These are phyloP conservation scores for Orussus abietinus DNA, from an alignment of 1,140 invertebrate species.

Conservation along the genomic window DNA sequence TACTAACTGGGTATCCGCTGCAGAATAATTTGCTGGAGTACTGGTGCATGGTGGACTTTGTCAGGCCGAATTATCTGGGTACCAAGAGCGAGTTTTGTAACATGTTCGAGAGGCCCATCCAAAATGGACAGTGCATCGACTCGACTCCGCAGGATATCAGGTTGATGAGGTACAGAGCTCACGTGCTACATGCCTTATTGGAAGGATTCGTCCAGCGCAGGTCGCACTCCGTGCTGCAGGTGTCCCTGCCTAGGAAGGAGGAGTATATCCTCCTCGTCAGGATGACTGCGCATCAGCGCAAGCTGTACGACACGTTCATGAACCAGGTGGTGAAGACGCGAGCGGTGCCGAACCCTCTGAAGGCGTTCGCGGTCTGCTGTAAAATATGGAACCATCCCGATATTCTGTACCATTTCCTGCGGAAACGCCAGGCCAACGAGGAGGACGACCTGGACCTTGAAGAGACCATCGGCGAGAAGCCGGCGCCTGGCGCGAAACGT, in stretches of 20 bases:
- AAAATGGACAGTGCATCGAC: conserved; percentile 92
- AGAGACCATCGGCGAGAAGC: conserved; percentile 51
- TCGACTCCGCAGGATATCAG: conserved; percentile 86
- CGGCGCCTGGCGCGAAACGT: conserved; percentile 33
- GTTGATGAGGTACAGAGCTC: conserved; percentile 84
- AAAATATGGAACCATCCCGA: conserved; percentile 99
- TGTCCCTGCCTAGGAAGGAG: conserved; percentile 82
- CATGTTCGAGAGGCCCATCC: conserved; percentile 94
- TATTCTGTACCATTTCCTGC: conserved; percentile 87
- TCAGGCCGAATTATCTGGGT: conserved; percentile 88
- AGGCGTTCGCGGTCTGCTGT: conserved; percentile 97
- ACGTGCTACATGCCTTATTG: conserved; percentile 84
- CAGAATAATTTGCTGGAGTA: conserved; percentile 96
- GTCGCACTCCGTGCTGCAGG: conserved; percentile 82
- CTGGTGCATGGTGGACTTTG: conserved; percentile 97
- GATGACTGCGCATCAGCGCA: conserved; percentile 83
- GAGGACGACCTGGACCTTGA: conserved; percentile 91
- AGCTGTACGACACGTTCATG: conserved; percentile 87
- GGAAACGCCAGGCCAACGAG: conserved; percentile 74
- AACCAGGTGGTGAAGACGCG: conserved; percentile 83
- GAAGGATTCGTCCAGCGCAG: conserved; percentile 91
- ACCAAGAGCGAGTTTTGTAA: conserved; percentile 92
- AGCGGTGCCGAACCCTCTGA: conserved; percentile 90
- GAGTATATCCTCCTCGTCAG: conserved; percentile 87
- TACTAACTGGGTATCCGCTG: conserved; percentile 93